A percentile compares a stretch with the other conserved stretches of the same genome.
These are phyloP conservation scores for Agrilus planipennis DNA, from an alignment of 1,140 invertebrate species.

Conservation along the genomic window DNA sequence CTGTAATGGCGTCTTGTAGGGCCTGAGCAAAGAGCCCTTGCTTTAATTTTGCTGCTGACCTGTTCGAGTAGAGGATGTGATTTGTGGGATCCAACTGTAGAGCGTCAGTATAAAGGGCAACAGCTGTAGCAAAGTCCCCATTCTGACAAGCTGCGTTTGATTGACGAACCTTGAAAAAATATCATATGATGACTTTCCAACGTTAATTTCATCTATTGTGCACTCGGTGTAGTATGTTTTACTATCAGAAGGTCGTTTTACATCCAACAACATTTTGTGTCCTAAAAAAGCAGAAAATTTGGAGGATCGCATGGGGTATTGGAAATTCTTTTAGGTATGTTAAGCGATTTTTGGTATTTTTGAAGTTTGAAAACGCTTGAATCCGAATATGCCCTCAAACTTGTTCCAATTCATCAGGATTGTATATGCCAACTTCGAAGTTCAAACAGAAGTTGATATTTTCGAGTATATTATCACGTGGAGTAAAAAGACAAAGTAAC, in stretches of 20 bases:
- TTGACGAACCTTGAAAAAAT: conserved; percentile 46
- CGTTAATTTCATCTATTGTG: conserved; percentile 1
- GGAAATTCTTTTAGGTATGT: not conserved
- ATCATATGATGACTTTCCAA: not conserved
- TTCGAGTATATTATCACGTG: no score
- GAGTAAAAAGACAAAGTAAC: no score
- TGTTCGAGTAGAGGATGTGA: conserved; percentile 85
- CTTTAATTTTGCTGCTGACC: conserved; percentile 85
- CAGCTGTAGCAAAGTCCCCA: conserved; percentile 78
- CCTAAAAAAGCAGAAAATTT: not conserved
- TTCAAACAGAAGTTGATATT: no score
- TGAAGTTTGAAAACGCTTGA: no score
- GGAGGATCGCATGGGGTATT: not conserved
- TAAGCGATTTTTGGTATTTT: not conserved
- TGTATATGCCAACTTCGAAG: no score
- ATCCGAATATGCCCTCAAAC: no score
- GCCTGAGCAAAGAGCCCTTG: conserved; percentile 77
- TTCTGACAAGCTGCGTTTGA: conserved; percentile 81
- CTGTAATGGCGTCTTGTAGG: conserved; percentile 84
- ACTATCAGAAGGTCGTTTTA: not conserved
- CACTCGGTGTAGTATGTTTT: not conserved
- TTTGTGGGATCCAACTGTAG: conserved; percentile 83
- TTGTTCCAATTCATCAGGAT: no score
- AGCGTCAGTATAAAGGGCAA: conserved; percentile 81
- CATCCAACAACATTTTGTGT: not conserved